Evolutionary conservation across 2,888 invertebrate species (phyloP).

Genomic region (Agrilus cyanescens): DNA sequence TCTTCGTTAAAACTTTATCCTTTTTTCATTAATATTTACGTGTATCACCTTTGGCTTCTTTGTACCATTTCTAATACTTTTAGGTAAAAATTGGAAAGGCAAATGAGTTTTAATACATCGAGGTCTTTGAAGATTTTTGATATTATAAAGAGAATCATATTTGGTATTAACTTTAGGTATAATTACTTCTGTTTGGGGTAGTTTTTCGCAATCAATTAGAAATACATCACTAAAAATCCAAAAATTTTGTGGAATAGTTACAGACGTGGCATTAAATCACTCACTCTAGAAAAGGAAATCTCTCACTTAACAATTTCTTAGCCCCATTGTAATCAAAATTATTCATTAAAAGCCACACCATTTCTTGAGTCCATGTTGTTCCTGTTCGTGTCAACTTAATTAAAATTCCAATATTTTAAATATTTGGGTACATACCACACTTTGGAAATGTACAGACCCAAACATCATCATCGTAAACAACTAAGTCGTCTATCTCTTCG

Average conservation of each 20-base stretch:
- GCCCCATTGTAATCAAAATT: constrained; percentile 46
- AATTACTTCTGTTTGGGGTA: constrained; percentile 20
- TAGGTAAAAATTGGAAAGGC: constrained; percentile 14
- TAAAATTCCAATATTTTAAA: not conserved
- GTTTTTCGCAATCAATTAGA: constrained; percentile 31
- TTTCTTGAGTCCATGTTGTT: constrained; percentile 62
- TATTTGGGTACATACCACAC: constrained; percentile 30
- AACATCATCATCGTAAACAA: constrained; percentile 35
- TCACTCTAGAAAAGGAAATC: constrained; percentile 64
- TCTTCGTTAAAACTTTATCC: not conserved
- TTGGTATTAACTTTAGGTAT: too few species aligned
- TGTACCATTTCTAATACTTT: constrained; percentile 22
- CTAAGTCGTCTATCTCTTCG: constrained; percentile 30
- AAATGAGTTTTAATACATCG: constrained; percentile 16
- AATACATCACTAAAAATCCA: constrained; percentile 27
- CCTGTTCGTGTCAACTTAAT: constrained; percentile 31
- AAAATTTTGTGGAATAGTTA: not conserved
- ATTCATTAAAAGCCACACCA: constrained; percentile 52
- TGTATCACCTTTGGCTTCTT: constrained; percentile 19
- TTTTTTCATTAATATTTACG: constrained; percentile 1
- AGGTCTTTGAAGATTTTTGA: constrained; percentile 2
- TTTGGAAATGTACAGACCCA: constrained; percentile 41
- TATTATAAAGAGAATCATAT: too few species aligned
- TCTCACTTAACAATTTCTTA: constrained; percentile 37
- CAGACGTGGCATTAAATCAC: constrained; percentile 19